Conservation (phyloP, 2,113 vertebrate genomes). For the Ascaphus truei region DNA sequence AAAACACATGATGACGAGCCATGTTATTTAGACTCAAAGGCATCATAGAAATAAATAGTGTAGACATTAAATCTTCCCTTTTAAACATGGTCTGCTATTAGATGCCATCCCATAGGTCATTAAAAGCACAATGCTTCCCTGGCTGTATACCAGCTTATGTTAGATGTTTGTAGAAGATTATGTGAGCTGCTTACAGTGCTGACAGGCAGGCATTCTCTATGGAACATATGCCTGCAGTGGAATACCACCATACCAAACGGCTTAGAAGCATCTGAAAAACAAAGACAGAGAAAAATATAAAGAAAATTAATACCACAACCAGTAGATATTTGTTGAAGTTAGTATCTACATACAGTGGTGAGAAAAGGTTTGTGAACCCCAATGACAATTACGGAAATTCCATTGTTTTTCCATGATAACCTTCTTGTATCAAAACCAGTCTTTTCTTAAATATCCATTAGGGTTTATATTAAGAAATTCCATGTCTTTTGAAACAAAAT, state of each 20-base stretch:
- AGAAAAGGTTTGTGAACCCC: too few relatives aligned
- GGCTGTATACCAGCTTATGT: constrained; percentile 14
- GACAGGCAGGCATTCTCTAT: constrained; percentile 89
- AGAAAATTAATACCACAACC: too few relatives aligned
- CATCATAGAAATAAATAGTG: not conserved
- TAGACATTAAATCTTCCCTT: constrained; percentile 5
- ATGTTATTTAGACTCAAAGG: too few relatives aligned
- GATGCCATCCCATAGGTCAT: not conserved
- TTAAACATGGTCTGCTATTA: not conserved
- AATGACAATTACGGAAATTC: too few relatives aligned
- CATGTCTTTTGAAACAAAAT: too few relatives aligned
- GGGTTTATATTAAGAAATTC: too few relatives aligned
- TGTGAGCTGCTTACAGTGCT: constrained; percentile 69
- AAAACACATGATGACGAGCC: too few relatives aligned
- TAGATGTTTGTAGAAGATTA: constrained; percentile 9
- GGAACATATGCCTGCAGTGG: constrained; percentile 97
- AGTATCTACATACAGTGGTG: too few relatives aligned
- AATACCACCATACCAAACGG: constrained; percentile 85
- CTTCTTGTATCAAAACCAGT: too few relatives aligned
- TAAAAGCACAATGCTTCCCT: constrained; percentile 32
- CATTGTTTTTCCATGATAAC: too few relatives aligned
- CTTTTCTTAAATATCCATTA: too few relatives aligned
- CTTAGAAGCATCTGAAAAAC: constrained; percentile 79
- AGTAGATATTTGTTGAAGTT: too few relatives aligned
- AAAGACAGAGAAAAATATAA: not conserved